phyloP scores from a whole-genome alignment of 2,888 invertebrate species.

The Rotaria magnacalcarata region DNA sequence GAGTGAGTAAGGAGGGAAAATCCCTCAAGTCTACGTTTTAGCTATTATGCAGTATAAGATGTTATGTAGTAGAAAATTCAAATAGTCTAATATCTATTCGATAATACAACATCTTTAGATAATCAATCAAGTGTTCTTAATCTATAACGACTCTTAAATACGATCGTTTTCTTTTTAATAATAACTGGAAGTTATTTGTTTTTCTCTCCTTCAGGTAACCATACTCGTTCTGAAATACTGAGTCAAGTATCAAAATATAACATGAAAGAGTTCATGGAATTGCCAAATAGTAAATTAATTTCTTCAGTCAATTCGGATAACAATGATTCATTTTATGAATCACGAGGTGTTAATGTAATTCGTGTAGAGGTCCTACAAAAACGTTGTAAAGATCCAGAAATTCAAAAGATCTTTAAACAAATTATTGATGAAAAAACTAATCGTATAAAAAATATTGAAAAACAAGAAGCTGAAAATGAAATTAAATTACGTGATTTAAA shows the following conservation, averaged over 20 bases:
- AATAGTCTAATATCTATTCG: too few species aligned
- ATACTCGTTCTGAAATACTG: constrained; percentile 7
- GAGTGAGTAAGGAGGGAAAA: too few species aligned
- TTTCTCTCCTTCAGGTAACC: not conserved
- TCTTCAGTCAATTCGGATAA: not conserved
- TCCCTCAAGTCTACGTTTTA: too few species aligned
- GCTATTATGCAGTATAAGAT: too few species aligned
- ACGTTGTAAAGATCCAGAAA: constrained; percentile 24
- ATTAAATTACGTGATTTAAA: not conserved
- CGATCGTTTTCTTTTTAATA: too few species aligned
- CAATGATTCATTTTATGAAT: not conserved
- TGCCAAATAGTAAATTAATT: constrained; percentile 13
- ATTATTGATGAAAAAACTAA: constrained; percentile 33
- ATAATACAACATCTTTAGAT: too few species aligned
- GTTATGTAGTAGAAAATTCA: too few species aligned
- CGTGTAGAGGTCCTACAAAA: constrained; percentile 13
- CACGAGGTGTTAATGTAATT: constrained; percentile 26
- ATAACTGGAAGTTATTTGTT: too few species aligned
- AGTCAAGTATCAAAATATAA: constrained; percentile 32
- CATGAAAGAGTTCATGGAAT: constrained; percentile 31
- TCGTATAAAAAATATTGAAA: constrained; percentile 27
- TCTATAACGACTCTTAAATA: too few species aligned
- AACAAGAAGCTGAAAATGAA: constrained; percentile 30
- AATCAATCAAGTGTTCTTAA: too few species aligned
- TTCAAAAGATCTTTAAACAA: constrained; percentile 35